phyloP scores from a whole-genome alignment of 2,797 vertebrate genomes.

The Sebastes minor region DNA sequence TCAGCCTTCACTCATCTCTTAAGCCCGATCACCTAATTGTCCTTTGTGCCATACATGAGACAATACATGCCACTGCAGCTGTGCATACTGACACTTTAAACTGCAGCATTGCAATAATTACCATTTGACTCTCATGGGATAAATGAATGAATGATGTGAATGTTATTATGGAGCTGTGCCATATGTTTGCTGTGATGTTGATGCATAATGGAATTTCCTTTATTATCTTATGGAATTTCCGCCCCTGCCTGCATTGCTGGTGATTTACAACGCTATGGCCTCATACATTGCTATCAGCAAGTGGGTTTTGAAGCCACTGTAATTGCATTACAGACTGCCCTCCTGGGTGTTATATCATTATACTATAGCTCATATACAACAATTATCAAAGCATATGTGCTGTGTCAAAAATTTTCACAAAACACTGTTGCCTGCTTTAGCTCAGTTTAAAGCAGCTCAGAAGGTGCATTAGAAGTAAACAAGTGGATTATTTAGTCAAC shows the following conservation, averaged over 20 bases:
- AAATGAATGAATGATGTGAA: slow-evolving; percentile 26
- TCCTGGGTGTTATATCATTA: slow-evolving; percentile 6
- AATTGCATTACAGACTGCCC: slow-evolving; percentile 7
- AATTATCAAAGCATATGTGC: slow-evolving; percentile 10
- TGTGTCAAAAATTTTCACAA: neutral
- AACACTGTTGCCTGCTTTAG: neutral
- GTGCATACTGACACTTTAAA: slow-evolving; percentile 8
- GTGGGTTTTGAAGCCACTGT: slow-evolving; percentile 11
- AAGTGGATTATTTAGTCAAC: too few relatives aligned
- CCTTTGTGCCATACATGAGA: neutral
- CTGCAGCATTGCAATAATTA: slow-evolving; percentile 12
- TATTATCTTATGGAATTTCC: slow-evolving; percentile 31
- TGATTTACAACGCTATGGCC: slow-evolving; percentile 27
- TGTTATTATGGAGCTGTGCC: slow-evolving; percentile 36
- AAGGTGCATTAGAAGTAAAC: too few relatives aligned
- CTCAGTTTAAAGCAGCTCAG: neutral
- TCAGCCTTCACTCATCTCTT: neutral
- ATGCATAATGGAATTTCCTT: slow-evolving; percentile 47
- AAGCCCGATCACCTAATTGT: neutral
- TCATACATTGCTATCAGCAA: slow-evolving; percentile 9
- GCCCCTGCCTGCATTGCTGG: neutral
- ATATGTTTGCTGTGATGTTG: slow-evolving; percentile 47
- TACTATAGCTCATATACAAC: slow-evolving; percentile 8
- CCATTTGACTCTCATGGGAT: slow-evolving; percentile 30
- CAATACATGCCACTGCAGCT: neutral